These are phyloP conservation scores for Microcaecilia unicolor DNA, from an alignment of 2,797 vertebrate genomes.

Conservation along the genomic window DNA sequence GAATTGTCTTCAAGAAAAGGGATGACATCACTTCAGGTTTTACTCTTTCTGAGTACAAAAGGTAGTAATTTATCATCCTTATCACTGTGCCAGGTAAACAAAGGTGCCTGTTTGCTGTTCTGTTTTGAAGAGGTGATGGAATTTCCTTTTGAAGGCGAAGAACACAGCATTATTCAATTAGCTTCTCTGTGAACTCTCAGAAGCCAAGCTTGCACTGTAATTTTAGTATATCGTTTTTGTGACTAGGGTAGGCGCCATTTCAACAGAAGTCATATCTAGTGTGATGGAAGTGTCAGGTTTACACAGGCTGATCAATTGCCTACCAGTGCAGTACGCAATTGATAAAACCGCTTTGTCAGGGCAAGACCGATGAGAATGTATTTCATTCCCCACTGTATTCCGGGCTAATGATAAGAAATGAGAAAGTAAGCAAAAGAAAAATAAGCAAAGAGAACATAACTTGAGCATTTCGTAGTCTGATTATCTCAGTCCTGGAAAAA, in stretches of 20 bases:
- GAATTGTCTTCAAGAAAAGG: background rate
- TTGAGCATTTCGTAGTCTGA: no score
- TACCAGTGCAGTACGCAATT: background rate
- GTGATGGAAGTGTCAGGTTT: constrained; percentile 6
- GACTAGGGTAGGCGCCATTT: constrained; percentile 1
- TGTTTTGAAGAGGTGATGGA: background rate
- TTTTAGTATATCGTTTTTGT: constrained; percentile 8
- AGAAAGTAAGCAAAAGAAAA: no score
- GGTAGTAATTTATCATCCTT: constrained; percentile 23
- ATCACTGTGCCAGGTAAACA: constrained; percentile 14
- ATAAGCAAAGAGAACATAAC: background rate
- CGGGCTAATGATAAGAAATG: constrained; percentile 11
- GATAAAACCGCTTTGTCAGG: constrained; percentile 17
- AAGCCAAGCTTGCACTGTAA: background rate
- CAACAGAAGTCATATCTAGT: background rate
- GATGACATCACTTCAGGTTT: constrained; percentile 12
- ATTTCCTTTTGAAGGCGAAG: constrained; percentile 20
- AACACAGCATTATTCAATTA: constrained; percentile 12
- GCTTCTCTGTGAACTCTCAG: background rate
- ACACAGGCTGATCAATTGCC: constrained; percentile 1
- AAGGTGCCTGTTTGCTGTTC: constrained; percentile 3
- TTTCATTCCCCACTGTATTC: constrained; percentile 1
- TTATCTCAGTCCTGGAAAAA: no score
- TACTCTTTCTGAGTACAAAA: constrained; percentile 12
- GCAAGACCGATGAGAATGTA: constrained; percentile 5